phyloP scores from a whole-genome alignment of 2,888 invertebrate species.

The Temnothorax unifasciatus region DNA sequence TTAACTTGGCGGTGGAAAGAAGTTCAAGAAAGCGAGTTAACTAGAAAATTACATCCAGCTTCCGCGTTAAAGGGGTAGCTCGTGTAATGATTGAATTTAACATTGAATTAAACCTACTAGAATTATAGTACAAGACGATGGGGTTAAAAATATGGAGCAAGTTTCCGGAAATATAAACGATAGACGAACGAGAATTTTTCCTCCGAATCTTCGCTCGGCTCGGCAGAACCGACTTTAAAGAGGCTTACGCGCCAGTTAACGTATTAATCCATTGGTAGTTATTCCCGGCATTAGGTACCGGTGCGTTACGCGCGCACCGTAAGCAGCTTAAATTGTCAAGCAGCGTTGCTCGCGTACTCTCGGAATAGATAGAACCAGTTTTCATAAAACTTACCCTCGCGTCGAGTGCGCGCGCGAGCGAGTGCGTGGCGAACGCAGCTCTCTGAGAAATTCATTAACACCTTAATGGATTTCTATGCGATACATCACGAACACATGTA shows the following conservation, averaged over 20 bases:
- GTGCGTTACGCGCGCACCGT: constrained; percentile 53
- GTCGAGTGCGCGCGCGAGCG: not conserved
- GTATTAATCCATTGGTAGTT: constrained; percentile 75
- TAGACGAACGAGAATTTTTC: constrained; percentile 10
- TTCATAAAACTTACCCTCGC: constrained; percentile 51
- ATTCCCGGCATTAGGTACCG: constrained; percentile 67
- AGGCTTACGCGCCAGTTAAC: constrained; percentile 70
- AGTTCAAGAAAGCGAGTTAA: constrained; percentile 5
- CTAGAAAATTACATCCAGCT: constrained; percentile 5
- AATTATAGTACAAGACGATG: not conserved
- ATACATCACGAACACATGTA: not conserved
- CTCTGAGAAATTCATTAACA: constrained; percentile 65
- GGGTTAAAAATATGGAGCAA: constrained; percentile 33
- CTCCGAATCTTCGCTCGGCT: constrained; percentile 14
- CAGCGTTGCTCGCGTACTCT: constrained; percentile 44
- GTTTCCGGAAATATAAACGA: not conserved
- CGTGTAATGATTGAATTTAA: not conserved
- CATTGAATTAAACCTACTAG: not conserved
- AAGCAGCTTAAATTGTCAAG: constrained; percentile 77
- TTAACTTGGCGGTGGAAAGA: not conserved
- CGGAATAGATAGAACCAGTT: constrained; percentile 58
- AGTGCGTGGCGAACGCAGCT: not conserved
- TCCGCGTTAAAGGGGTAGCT: not conserved
- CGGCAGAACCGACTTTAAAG: constrained; percentile 45
- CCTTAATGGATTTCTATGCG: constrained; percentile 41